A percentile compares a stretch with the other conserved stretches of the same genome.
Conservation (phyloP, 2,888 invertebrate species). For the Rapana venosa region DNA sequence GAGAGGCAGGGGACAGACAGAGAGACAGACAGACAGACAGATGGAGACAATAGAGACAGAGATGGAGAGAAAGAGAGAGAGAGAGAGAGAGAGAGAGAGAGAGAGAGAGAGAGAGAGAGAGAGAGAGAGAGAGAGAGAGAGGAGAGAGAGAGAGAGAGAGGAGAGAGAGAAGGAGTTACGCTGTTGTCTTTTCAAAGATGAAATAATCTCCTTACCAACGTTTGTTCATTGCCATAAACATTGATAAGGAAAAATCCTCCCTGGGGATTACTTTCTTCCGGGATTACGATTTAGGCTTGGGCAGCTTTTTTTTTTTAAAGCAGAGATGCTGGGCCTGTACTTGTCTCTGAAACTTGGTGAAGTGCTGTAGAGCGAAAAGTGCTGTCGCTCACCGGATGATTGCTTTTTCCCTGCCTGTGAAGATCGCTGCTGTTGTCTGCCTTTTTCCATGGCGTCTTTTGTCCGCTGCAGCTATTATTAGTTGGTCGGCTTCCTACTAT, state of each 20-base stretch:
- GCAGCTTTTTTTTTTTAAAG: no score
- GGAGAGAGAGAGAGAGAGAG: not conserved
- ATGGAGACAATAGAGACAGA: not conserved
- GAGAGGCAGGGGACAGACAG: not conserved
- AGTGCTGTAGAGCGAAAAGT: not conserved
- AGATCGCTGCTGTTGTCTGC: no score
- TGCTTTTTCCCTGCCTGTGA: not conserved
- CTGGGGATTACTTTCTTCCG: no score
- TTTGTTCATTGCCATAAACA: not conserved
- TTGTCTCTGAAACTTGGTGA: not conserved
- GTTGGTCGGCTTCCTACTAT: no score
- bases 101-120: not conserved
- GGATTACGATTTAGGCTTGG: no score
- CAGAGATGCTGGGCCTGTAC: no score
- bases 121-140: not conserved
- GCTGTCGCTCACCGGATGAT: not conserved
- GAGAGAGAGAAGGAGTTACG: not conserved
- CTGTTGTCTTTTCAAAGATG: not conserved
- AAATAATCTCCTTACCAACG: not conserved
- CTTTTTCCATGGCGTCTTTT: no score
- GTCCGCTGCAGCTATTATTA: no score
- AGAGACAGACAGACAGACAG: not conserved
- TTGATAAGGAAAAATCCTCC: no score
- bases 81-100: not conserved
- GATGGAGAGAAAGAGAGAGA: not conserved